Evolutionary conservation across 2,797 vertebrate species (phyloP), one percentile per base, ranked within the genome.

Genomic region (Clarias pachynema): DNA sequence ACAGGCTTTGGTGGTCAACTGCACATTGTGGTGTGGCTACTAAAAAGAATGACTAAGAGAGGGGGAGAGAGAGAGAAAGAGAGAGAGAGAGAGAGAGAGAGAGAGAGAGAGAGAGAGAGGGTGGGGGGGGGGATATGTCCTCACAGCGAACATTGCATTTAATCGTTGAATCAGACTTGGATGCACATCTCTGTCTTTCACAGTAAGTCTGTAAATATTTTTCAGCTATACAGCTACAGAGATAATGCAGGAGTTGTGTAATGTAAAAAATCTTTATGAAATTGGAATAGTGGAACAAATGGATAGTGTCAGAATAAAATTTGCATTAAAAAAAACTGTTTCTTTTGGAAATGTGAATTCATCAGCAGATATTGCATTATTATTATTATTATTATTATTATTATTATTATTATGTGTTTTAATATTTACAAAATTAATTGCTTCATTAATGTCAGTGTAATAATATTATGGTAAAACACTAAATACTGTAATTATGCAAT

Each of bases 121-220:
- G 16, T 31, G 65, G 82, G 63, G 65, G 7, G 20, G 12, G 72
- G 79, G 69, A 0, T 40, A 40, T 40, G 29, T 18, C 69, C 37
- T 69, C 40, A 9, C 9, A 70, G 37, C 18, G 62, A 80, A 82
- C 56, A 8, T 70, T 81, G 79, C 77, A 86, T 78, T 85, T 84
- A 73, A 44, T 57, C 56, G n/a, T 44, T 70, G 56, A 63, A 79
- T 85, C 84, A 73, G 29, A 69, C 77, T 68, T 31, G 72, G 77
- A 72, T 75, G 49, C 70, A 44, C 80, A 53, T 44, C 53, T 79
- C 37, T 7, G 10, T 78, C 29, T 78, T 34, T 77, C 24, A 34
- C 29, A 66, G n/a, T 81, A 37, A 57, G 78, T 29, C 10, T 26
- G 53, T 10, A 2, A 14, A 26, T 2, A 31, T 57, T 77, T 86